Conservation (phyloP, 2,888 invertebrate species). For the Coelinius sp. region DNA sequence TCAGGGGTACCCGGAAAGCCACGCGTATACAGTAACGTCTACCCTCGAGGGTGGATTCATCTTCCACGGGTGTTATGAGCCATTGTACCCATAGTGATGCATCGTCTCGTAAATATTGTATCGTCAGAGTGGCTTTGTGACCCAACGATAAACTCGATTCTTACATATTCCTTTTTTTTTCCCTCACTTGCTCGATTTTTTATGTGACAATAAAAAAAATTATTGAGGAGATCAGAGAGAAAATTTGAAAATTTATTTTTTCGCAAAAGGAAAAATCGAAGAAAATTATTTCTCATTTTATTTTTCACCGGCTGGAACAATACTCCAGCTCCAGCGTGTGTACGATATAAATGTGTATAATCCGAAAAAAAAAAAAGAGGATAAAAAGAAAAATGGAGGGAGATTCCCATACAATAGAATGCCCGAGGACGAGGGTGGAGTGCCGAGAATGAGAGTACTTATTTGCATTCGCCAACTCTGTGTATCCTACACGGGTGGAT, state of each 20-base stretch:
- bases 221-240: not conserved
- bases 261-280: no score
- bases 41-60: slow-evolving; percentile 33
- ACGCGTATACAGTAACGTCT: slow-evolving; percentile 15
- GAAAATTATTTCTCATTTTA: not conserved
- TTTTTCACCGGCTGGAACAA: slow-evolving; percentile 15
- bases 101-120: slow-evolving; percentile 68
- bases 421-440: slow-evolving; percentile 68
- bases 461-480: no score
- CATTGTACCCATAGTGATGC: slow-evolving; percentile 68
- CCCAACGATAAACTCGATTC: slow-evolving; percentile 12
- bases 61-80: slow-evolving; percentile 58
- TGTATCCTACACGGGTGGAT: no score
- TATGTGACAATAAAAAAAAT: not conserved
- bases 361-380: no score
- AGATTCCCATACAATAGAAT: slow-evolving; percentile 58
- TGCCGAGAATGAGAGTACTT: slow-evolving; percentile 46
- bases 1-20: slow-evolving; percentile 18
- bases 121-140: slow-evolving; percentile 15
- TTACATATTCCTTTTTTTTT: not conserved
- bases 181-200: not conserved
- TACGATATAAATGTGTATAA: not conserved
- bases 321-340: not conserved
- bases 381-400: no score
- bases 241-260: no score